These are phyloP conservation scores for Exocentrus adspersus DNA, from an alignment of 2,888 invertebrate species.

Conservation along the genomic window DNA sequence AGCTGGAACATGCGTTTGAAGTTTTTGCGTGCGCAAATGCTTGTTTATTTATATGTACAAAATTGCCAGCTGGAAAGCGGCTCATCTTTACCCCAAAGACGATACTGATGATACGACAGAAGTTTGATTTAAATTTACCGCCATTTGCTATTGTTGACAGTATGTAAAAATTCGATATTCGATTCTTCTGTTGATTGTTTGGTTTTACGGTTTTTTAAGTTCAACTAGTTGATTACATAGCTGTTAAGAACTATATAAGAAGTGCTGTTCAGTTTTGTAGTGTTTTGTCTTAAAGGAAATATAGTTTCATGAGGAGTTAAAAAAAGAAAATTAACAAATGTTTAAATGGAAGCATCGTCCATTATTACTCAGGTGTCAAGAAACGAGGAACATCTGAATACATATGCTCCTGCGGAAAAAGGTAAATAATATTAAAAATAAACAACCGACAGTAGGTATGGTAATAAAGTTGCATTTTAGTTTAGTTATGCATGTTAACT, in stretches of 20 bases:
- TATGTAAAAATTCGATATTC: no score
- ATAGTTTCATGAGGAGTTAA: neutral
- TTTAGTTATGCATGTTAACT: no score
- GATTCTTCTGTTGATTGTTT: slow-evolving; percentile 41
- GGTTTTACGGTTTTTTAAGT: slow-evolving; percentile 5
- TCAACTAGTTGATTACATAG: neutral
- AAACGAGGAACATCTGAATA: slow-evolving; percentile 96
- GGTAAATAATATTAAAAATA: slow-evolving; percentile 72
- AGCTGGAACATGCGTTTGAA: no score
- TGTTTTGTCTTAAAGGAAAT: neutral
- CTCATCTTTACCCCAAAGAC: no score
- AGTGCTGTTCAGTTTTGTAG: neutral
- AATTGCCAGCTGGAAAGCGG: no score
- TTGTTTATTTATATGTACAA: no score
- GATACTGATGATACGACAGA: neutral
- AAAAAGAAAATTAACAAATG: slow-evolving; percentile 66
- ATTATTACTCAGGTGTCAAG: slow-evolving; percentile 98
- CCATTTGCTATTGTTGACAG: slow-evolving; percentile 33
- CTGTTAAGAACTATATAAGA: slow-evolving; percentile 8
- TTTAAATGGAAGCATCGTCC: slow-evolving; percentile 98
- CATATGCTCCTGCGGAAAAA: slow-evolving; percentile 92
- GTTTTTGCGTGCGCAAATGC: no score
- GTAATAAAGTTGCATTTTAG: no score
- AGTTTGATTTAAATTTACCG: slow-evolving; percentile 34
- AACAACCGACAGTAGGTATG: no score